phyloP scores from a whole-genome alignment of 1,140 invertebrate species.

The Psilanteris sp. region DNA sequence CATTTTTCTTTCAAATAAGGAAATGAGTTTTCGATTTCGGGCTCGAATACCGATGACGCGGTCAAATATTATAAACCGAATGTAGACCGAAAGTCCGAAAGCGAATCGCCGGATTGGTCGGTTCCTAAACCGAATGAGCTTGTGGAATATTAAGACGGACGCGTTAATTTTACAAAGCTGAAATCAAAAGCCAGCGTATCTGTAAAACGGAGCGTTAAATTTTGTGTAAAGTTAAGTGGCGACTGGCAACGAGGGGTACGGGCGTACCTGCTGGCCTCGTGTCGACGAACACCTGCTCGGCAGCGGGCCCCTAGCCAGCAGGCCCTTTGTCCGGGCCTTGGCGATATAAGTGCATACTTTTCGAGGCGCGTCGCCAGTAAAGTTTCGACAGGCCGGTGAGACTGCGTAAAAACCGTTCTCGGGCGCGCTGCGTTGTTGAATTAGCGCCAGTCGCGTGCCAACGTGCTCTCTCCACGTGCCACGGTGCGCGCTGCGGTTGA shows the following conservation, averaged over 20 bases:
- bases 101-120: too few species aligned
- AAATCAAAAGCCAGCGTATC: slow-evolving; percentile 2
- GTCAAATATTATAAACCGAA: too few species aligned
- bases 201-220: slow-evolving; percentile 10
- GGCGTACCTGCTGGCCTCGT: slow-evolving; percentile 67
- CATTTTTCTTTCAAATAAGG: too few species aligned
- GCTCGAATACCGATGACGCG: too few species aligned
- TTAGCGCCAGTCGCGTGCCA: slow-evolving; percentile 61
- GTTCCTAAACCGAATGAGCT: too few species aligned
- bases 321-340: slow-evolving; percentile 66
- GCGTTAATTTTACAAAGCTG: too few species aligned
- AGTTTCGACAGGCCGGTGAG: slow-evolving; percentile 52
- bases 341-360: slow-evolving; percentile 69
- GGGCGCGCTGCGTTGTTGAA: slow-evolving; percentile 32
- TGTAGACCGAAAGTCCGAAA: too few species aligned
- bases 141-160: too few species aligned
- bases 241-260: slow-evolving; percentile 7
- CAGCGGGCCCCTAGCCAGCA: slow-evolving; percentile 60
- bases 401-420: slow-evolving; percentile 45
- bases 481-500: slow-evolving; percentile 7
- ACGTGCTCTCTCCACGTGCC: slow-evolving; percentile 54
- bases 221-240: slow-evolving; percentile 19
- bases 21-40: too few species aligned
- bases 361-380: slow-evolving; percentile 61
- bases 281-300: slow-evolving; percentile 72